Base-by-base conservation (phyloP, 1,140 invertebrate species). In the Hestina assimilis region DNA sequence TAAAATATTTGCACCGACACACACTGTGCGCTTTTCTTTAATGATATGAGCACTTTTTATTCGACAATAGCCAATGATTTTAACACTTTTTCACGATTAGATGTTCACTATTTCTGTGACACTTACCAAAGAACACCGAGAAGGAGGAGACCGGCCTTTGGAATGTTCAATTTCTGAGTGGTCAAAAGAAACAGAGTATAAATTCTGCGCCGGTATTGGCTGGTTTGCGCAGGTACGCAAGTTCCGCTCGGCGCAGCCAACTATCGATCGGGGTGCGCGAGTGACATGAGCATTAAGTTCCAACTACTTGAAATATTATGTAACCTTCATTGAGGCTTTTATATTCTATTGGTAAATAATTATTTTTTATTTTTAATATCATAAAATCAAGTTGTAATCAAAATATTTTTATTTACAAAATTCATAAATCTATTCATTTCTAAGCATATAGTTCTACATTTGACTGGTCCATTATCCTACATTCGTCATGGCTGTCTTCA, bases 401-500 rank as follows among this genome's bases (percentile, higher is more conserved):
- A 17, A 50, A 20, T 1, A 21, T 20, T 38, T 45, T 35, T 40
- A 12, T 46, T 15, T 54, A 24, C 23, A 24, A 42, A 42, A 14
- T 6, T 23, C n/a, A 23, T 35, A 21, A 48, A 29, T 35, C 12
- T 24, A 50, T 45, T 45, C 8, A 45, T 40, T 26, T 55, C 35
- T 51, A 52, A 52, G 57, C 70, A 41, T 64, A 69, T 53, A 66
- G 77, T 69, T 41, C 31, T 68, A 53, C 42, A 54, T 46, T 74
- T 87, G 84, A 85, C 78, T 84, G 75, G 77, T 83, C 56, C 53
- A 77, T 75, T 72, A 76, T 68, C 73, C 69, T 73, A 72, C 63
- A 70, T 72, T 66, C 75, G 90, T 89, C 87, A 96, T 96, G 95
- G 94, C 95, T 86, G 94, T 95, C 89, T 95, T 96, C 91, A 92